phyloP scores from a whole-genome alignment of 2,888 invertebrate species.

The Phaedon cochleariae region DNA sequence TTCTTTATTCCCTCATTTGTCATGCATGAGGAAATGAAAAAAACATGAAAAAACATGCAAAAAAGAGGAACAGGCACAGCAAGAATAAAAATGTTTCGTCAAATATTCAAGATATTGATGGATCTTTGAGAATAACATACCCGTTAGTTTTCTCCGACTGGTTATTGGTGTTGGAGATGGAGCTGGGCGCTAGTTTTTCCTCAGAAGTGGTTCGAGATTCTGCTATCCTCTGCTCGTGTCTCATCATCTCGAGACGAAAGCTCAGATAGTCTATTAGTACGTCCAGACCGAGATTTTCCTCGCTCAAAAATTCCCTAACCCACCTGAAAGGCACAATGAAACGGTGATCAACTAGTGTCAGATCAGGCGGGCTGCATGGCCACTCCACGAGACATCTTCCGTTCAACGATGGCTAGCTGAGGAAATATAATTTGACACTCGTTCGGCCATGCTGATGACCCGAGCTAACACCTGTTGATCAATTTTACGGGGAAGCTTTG shows the following conservation, averaged over 20 bases:
- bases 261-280: constrained; percentile 97
- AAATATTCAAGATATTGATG: too few species aligned
- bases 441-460: too few species aligned
- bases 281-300: constrained; percentile 95
- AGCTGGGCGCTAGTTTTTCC: constrained; percentile 71
- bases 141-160: constrained; percentile 46
- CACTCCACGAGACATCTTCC: background rate
- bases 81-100: too few species aligned
- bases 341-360: background rate
- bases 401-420: too few species aligned
- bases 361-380: background rate
- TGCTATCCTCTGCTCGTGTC: constrained; percentile 84
- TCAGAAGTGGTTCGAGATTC: constrained; percentile 80
- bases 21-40: too few species aligned
- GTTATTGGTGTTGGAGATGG: constrained; percentile 56
- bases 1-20: too few species aligned
- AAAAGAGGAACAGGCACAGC: background rate
- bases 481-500: too few species aligned
- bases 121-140: background rate
- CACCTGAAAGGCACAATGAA: constrained; percentile 72
- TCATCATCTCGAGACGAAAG: constrained; percentile 93
- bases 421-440: too few species aligned
- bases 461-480: too few species aligned
- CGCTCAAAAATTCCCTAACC: constrained; percentile 98
- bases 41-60: too few species aligned